These are phyloP conservation scores for Nansenia antarctica DNA, from an alignment of 2,113 vertebrate species.

Conservation along the genomic window DNA sequence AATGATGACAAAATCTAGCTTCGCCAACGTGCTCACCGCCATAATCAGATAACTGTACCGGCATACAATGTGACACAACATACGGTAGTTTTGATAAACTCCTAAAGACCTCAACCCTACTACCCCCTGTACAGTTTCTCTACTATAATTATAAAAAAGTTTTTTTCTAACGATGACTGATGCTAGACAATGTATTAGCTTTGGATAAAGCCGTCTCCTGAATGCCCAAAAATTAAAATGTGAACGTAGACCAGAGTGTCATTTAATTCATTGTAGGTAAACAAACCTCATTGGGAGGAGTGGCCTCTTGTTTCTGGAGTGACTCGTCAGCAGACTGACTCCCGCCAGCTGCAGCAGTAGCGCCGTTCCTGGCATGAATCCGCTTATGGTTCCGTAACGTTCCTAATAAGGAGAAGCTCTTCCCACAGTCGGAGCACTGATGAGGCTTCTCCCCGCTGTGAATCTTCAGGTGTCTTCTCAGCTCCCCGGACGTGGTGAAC, in stretches of 20 bases:
- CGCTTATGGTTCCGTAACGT: constrained; percentile 69
- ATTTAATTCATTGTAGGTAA: no score
- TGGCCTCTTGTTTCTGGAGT: constrained; percentile 9
- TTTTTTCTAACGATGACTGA: no score
- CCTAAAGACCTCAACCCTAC: no score
- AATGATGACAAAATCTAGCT: neutral
- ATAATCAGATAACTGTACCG: neutral
- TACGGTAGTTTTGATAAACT: neutral
- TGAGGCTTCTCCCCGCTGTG: constrained; percentile 70
- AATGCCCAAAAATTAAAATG: no score
- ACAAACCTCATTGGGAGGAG: no score
- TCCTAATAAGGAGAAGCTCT: constrained; percentile 74
- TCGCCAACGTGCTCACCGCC: no score
- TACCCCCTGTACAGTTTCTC: no score
- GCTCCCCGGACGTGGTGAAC: constrained; percentile 65
- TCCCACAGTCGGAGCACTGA: constrained; percentile 65
- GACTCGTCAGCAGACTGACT: constrained; percentile 18
- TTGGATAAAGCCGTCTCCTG: no score
- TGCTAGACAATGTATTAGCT: no score
- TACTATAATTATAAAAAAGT: no score
- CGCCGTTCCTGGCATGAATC: constrained; percentile 42
- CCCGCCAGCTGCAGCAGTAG: neutral
- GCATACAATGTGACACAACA: neutral
- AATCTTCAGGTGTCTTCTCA: constrained; percentile 62
- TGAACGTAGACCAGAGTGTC: no score